phyloP scores from a whole-genome alignment of 1,140 invertebrate species.

The Melanaphis sacchari region DNA sequence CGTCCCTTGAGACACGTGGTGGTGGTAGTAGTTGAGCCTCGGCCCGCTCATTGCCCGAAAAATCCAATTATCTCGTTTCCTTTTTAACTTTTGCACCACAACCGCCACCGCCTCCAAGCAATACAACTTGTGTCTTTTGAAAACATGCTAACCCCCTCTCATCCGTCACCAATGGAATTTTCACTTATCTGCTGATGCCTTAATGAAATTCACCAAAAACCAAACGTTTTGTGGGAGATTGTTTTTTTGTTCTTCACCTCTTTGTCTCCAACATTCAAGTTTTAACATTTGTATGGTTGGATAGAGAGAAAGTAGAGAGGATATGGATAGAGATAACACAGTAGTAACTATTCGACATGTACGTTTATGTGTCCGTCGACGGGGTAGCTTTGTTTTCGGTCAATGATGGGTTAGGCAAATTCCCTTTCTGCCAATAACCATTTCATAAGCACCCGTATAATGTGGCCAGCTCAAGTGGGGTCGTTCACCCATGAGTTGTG shows the following conservation, averaged over 20 bases:
- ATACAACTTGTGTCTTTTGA: slow-evolving; percentile 32
- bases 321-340: not conserved
- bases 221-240: slow-evolving; percentile 33
- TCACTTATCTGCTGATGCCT: slow-evolving; percentile 40
- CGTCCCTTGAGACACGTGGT: slow-evolving; percentile 40
- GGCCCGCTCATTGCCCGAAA: slow-evolving; percentile 39
- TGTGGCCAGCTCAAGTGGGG: not conserved
- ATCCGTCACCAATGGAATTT: slow-evolving; percentile 40
- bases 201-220: slow-evolving; percentile 51
- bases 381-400: slow-evolving; percentile 37
- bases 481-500: not conserved
- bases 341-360: not conserved
- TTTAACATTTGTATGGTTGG: not conserved
- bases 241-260: not conserved
- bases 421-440: not conserved
- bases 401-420: slow-evolving; percentile 16
- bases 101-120: not conserved
- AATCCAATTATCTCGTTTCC: slow-evolving; percentile 57
- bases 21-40: slow-evolving; percentile 10
- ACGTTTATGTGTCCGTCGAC: not conserved
- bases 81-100: slow-evolving; percentile 52
- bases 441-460: not conserved
- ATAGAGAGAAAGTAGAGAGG: not conserved
- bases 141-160: not conserved
- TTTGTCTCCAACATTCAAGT: not conserved